A percentile compares a stretch with the other conserved stretches of the same genome.
phyloP scores from a whole-genome alignment of 2,113 vertebrate genomes.

The Okapia johnstoni region DNA sequence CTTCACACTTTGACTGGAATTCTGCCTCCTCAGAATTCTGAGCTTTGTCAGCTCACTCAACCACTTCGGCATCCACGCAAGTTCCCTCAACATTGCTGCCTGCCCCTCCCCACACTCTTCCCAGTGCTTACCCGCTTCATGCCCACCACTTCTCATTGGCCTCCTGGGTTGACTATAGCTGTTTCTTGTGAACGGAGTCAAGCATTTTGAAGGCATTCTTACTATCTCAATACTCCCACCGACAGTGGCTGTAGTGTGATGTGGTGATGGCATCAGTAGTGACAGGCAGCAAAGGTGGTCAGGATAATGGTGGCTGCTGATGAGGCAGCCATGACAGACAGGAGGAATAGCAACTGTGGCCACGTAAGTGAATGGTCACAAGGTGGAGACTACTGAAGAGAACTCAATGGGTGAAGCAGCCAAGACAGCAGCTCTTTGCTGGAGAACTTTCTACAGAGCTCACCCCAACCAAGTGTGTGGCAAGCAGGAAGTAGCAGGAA shows the following conservation, averaged over 20 bases:
- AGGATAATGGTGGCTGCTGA: neutral
- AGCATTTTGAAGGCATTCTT: neutral
- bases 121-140: neutral
- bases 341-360: neutral
- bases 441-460: neutral
- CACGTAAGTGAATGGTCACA: neutral
- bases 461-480: neutral
- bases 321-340: neutral
- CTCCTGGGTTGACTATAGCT: neutral
- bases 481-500: neutral
- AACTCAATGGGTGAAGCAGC: neutral
- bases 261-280: neutral
- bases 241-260: too few species aligned
- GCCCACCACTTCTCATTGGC: neutral
- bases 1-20: neutral
- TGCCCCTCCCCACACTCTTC: too few species aligned
- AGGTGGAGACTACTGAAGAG: neutral
- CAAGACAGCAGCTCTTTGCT: neutral
- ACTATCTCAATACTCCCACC: neutral
- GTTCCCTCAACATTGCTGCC: neutral
- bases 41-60: neutral
- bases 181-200: neutral
- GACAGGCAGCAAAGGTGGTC: neutral
- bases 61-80: neutral
- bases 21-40: neutral